Evolutionary conservation across 1,140 invertebrate genomes (phyloP), one percentile per base, ranked within the genome.

Genomic region (Odontomachus brunneus): DNA sequence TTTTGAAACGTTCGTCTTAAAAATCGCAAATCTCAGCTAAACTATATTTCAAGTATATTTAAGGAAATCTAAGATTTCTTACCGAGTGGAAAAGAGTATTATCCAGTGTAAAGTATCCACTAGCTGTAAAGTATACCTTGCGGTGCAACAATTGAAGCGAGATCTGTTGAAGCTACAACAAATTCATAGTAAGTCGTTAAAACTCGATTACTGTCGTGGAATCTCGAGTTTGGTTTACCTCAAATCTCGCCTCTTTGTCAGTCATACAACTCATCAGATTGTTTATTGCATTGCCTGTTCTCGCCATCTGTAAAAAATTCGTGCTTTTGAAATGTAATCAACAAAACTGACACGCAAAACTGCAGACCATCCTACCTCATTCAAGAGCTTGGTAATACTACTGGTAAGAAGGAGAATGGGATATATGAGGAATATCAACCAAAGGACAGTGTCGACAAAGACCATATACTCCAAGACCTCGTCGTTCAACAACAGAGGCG

Each of bases 111-210:
- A 95, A 95, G 71, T 94, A 93, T 22, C 93, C 94, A 3, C 90
- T 91, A n/a, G 92, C 94, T 15, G 94, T 94, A 38, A 94, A 93
- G 26, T 84, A 78, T 0, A 95, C 71, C 49, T 92, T 89, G 59
- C 92, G 92, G 86, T 95, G 94, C 11, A 95, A 78, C 44, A 95
- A 82, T 67, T 95, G 94, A 53, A 94, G 85, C 4, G 94, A 94
- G 69, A 95, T 95, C 49, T 94, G 89, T 62, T 94, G 89, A 4
- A 95, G 91, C 94, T 95, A 75, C 0, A 88, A 90, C 14, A 86
- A 9, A 19, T 33, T 12, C 65, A 24, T 4, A 26, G 67, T 85
- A 51, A 67, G 48, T 22, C 26, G 14, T 66, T 33, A 65, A n/a
- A 11, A 44, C 38, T 0, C 2, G 9, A 11, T 44, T 11, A 44